Conservation (phyloP, 2,113 vertebrate genomes). For the Pseudolaguvia tuberculata region DNA sequence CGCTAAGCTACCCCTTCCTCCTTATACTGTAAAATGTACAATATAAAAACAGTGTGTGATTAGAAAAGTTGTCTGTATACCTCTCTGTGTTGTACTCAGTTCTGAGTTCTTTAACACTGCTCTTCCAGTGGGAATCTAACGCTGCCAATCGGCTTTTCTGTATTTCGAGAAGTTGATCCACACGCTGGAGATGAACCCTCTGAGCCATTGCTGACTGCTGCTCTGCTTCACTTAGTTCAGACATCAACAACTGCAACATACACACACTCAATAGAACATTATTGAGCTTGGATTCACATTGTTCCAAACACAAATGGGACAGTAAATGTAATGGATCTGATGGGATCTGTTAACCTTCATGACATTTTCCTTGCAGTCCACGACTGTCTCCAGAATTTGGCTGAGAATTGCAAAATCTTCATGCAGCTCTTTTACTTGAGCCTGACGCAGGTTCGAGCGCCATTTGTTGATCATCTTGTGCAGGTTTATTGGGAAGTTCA, state of each 20-base stretch:
- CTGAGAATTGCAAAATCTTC: constrained; percentile 71
- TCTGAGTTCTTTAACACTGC: constrained; percentile 61
- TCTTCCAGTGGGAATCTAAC: constrained; percentile 63
- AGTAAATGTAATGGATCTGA: not conserved
- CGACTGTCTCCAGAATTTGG: constrained; percentile 73
- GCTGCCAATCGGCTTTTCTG: constrained; percentile 67
- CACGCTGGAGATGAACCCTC: constrained; percentile 67
- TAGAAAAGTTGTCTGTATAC: constrained; percentile 50
- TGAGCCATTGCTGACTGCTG: constrained; percentile 68
- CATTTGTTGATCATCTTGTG: constrained; percentile 70
- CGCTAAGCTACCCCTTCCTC: too few species aligned
- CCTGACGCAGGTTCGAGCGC: constrained; percentile 62
- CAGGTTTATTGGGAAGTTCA: constrained; percentile 63
- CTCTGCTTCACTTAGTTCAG: constrained; percentile 72
- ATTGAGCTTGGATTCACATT: not conserved
- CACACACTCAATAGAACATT: not conserved
- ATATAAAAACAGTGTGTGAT: not conserved
- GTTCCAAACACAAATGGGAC: not conserved
- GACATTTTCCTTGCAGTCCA: constrained; percentile 73
- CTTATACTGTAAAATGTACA: too few species aligned
- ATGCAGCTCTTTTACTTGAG: constrained; percentile 67
- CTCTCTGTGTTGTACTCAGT: constrained; percentile 74
- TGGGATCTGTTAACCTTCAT: constrained; percentile 61
- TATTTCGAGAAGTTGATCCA: constrained; percentile 69
- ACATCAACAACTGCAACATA: constrained; percentile 65